Evolutionary conservation across 2,888 invertebrate genomes (phyloP), one percentile per base, ranked within the genome.

Genomic region (Metopia argyrocephala): DNA sequence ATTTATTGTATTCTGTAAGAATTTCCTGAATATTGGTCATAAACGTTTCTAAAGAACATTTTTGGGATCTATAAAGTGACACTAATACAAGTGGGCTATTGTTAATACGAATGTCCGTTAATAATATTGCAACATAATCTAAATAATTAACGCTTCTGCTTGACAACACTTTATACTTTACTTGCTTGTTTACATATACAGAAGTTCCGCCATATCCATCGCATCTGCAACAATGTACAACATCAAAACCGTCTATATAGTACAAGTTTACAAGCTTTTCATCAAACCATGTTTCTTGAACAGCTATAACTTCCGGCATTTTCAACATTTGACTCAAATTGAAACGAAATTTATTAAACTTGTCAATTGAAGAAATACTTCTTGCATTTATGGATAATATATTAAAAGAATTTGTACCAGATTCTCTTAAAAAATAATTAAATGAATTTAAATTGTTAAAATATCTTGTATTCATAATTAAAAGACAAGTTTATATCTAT

Each of bases 201-300:
- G 31, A 59, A 18, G 6, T 50, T 23, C 57, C 70, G 20, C 70
- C 61, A 61, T 50, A 70, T 6, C 31, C 38, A 61, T 61, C 70
- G 2, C 7, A 2, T 25, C 70, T 20, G 7, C 9, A 48, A 38
- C 61, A 61, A 18, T 61, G 27, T n/a, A 70, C 28, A 15, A 9
- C 27, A 27, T n/a, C 12, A 61, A 31, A 61, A n/a, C 61, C 61
- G 3, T 27, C 4, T 18, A 70, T 70, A 18, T 31, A 25, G 28
- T 70, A 61, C 25, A 70, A 6, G 6, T 50, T 21, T 18, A 70
- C 3, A 31, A 5, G 23, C 9, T 61, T 5, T 3, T 25, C 61
- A n/a, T 18, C 52, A 12, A 45, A 50, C 70, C 70, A 70, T 1
- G 70, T 61, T 50, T 70, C 70, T 12, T 50, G 70, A 7, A 61